These are phyloP conservation scores for Alectoris magna DNA, from an alignment of 2,797 vertebrate species.

Conservation along the genomic window DNA sequence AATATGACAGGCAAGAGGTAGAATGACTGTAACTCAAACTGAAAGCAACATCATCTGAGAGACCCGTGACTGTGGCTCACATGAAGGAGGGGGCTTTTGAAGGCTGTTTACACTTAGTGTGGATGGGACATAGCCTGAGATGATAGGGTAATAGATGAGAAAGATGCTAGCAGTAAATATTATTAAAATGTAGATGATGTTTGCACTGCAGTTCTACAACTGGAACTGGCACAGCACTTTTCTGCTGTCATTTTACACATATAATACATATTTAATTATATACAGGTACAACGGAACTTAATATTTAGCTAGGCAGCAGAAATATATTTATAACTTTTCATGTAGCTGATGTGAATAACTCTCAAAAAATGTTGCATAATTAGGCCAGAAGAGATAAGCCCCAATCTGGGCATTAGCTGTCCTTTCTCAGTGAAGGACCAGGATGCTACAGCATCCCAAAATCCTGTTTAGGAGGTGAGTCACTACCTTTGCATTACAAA, in stretches of 20 bases:
- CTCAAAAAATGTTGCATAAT: neutral
- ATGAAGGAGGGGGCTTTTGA: neutral
- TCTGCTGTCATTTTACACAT: neutral
- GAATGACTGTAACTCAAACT: neutral
- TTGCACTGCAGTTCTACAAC: neutral
- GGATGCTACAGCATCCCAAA: neutral
- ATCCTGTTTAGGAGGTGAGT: neutral
- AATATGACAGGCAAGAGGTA: neutral
- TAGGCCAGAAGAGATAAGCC: neutral
- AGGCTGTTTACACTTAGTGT: neutral
- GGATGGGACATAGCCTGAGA: neutral
- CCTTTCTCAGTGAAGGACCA: neutral
- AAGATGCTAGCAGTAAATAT: neutral
- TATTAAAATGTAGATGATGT: conserved; percentile 1
- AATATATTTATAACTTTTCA: neutral
- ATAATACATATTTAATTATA: neutral
- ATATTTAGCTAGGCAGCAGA: neutral
- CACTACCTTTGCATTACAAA: conserved; percentile 35
- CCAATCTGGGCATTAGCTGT: neutral
- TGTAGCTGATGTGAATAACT: neutral
- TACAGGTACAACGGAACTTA: neutral
- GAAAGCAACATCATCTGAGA: neutral
- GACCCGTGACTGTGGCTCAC: neutral
- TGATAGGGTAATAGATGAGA: neutral
- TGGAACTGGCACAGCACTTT: neutral